These are phyloP conservation scores for Tursiops truncatus DNA, from an alignment of 2,113 vertebrate species.

Conservation along the genomic window DNA sequence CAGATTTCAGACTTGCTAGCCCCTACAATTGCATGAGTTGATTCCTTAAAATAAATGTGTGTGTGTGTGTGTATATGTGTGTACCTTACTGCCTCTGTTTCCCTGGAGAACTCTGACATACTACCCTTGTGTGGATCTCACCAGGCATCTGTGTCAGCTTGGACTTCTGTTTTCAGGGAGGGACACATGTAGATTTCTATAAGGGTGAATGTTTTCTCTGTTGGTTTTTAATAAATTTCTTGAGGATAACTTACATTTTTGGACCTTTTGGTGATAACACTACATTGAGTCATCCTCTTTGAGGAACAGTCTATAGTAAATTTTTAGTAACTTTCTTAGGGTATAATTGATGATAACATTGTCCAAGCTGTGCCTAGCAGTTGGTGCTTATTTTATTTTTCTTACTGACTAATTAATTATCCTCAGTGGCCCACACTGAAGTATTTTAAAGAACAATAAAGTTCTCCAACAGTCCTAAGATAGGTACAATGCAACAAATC, in stretches of 20 bases:
- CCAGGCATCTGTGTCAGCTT: background rate
- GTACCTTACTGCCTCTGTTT: background rate
- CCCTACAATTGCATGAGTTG: background rate
- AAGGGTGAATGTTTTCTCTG: background rate
- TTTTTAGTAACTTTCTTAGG: background rate
- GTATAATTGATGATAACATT: background rate
- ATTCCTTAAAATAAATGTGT: background rate
- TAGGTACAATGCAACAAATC: background rate
- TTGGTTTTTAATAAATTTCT: background rate
- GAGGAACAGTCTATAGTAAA: background rate
- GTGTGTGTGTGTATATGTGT: background rate
- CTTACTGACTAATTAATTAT: constrained; percentile 30
- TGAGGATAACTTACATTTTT: background rate
- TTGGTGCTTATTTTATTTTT: background rate
- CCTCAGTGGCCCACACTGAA: background rate
- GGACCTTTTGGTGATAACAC: background rate
- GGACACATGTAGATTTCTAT: background rate
- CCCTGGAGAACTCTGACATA: background rate
- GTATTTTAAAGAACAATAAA: constrained; percentile 1
- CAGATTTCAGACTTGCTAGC: background rate
- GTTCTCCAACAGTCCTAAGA: background rate
- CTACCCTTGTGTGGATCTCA: background rate
- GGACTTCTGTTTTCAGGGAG: background rate
- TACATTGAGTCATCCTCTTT: background rate
- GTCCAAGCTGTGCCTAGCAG: background rate